phyloP scores from a whole-genome alignment of 2,113 vertebrate genomes.

The Desmodus rotundus region DNA sequence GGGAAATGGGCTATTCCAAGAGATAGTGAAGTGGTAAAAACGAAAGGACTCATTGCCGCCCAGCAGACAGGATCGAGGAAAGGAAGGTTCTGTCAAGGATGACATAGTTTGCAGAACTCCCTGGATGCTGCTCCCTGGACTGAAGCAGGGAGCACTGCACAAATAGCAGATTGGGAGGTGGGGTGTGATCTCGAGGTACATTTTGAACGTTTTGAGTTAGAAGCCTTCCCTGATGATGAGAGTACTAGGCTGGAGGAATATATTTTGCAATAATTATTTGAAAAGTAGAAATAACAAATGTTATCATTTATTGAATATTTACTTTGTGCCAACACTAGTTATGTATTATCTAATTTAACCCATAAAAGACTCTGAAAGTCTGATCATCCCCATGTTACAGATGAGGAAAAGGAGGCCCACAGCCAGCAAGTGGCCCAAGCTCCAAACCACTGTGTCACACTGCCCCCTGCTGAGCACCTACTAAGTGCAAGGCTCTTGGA shows the following conservation, averaged over 20 bases:
- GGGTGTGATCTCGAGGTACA: neutral
- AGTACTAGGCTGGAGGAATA: neutral
- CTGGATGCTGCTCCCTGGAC: neutral
- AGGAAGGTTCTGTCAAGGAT: neutral
- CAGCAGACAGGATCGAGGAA: neutral
- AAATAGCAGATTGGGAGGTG: neutral
- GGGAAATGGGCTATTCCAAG: neutral
- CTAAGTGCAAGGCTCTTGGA: constrained; percentile 41
- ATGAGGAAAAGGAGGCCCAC: constrained; percentile 27
- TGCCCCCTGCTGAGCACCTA: constrained; percentile 74
- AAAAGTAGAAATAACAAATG: neutral
- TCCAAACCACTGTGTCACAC: constrained; percentile 55
- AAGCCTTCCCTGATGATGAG: neutral
- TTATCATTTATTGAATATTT: neutral
- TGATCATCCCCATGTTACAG: neutral
- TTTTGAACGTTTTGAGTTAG: neutral
- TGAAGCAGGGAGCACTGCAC: neutral
- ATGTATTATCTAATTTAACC: neutral
- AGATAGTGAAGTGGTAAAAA: neutral
- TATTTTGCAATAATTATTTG: neutral
- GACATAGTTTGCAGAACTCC: neutral
- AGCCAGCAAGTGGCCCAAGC: fast-evolving
- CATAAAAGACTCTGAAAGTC: neutral
- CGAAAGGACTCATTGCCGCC: neutral
- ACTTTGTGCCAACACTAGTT: neutral